Evolutionary conservation across 2,113 vertebrate species (phyloP).

Genomic region (Neodontobutis hainanensis): DNA sequence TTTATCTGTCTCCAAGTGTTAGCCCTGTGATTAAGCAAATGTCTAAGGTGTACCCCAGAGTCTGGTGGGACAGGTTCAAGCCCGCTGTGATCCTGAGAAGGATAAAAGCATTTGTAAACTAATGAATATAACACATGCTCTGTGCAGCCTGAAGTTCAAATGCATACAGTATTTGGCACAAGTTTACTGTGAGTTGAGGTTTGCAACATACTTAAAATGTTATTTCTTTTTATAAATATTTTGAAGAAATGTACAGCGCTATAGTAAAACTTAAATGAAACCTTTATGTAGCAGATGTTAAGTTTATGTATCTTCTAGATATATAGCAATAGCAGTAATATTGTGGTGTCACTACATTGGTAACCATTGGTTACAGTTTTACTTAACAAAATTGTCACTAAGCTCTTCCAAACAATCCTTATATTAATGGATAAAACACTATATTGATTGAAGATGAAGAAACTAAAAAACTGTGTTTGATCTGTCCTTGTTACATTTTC

Average conservation of each 20-base stretch:
- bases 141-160: slow-evolving; percentile 23
- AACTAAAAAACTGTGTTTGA: slow-evolving; percentile 10
- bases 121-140: background rate
- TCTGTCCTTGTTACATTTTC: slow-evolving; percentile 13
- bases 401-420: slow-evolving; percentile 5
- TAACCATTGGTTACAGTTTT: background rate
- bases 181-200: no score
- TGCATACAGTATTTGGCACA: no score
- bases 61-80: background rate
- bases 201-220: no score
- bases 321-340: slow-evolving; percentile 7
- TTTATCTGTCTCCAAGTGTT: background rate
- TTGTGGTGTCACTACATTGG: background rate
- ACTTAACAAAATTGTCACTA: background rate
- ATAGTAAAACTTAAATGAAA: no score
- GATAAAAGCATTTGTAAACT: background rate
- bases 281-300: no score
- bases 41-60: background rate
- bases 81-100: background rate
- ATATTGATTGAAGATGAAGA: slow-evolving; percentile 4
- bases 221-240: no score
- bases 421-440: slow-evolving; percentile 3
- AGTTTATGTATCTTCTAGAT: no score
- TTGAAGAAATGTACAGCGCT: no score
- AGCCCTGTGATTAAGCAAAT: slow-evolving; percentile 4